Base-by-base conservation (phyloP, 2,888 invertebrate species). In the Apamea crenata region DNA sequence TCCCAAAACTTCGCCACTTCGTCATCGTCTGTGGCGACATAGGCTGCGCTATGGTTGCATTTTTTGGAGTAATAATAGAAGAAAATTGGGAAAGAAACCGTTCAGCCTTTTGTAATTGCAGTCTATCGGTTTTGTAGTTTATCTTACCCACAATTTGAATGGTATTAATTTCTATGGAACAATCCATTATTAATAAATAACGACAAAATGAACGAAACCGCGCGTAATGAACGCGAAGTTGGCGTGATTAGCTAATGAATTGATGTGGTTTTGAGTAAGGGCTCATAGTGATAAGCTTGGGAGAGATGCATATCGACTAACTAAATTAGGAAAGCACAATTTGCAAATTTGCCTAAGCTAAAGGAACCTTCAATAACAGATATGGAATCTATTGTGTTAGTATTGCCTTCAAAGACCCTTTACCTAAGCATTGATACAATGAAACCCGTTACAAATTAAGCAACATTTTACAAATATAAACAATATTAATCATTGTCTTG, bases 401-500 rank as follows among this genome's bases (percentile, higher is more conserved):
- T 25, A 29, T 5, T 53, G 14, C 5, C n/a, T 73, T 6, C 25
- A 63, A 63, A 47, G 47, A 61, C 63, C 63, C 29, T 29, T 50
- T 21, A 47, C 1, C 47, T 44, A 47, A 36, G 4, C 32, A 21
- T 68, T 47, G 16, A 50, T 32, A 40, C 21, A 61, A 59, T 71
- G 18, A 67, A 74, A 63, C 73, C 73, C 56, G 74, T 74, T 78
- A 69, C 29, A 69, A 67, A 56, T 75, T 70, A 73, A 67, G 78
- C 86, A 86, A 77, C n/a, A 74, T 56, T 74, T 68, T 25, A 67
- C 47, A 7, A 69, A 76, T 59, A 53, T 61, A 83, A 85, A 85
- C 83, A 87, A 66, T 74, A 80, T 85, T 80, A 69, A 83, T 85
- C 85, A 83, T 83, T 83, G 84, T 75, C 85, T 83, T 72, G 87